Evolutionary conservation across 2,113 vertebrate species (phyloP).

Genomic region (Cacatua alba): DNA sequence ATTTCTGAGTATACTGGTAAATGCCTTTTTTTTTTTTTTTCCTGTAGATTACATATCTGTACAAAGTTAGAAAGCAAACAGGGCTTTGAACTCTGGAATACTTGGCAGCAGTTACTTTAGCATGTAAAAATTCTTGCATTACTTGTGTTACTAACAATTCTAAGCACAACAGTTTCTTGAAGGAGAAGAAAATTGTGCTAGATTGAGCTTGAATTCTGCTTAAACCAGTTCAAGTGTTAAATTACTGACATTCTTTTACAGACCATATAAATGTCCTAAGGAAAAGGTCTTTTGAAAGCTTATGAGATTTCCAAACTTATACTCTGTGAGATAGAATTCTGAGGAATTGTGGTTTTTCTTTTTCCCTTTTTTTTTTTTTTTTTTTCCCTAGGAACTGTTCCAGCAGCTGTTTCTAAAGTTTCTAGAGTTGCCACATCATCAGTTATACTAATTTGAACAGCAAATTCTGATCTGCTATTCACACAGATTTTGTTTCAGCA

Average conservation of each 20-base stretch:
- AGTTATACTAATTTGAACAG: slow-evolving; percentile 59
- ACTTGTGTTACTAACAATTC: slow-evolving; percentile 8
- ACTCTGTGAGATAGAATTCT: slow-evolving; percentile 60
- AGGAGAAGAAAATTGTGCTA: background rate
- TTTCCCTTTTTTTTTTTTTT: background rate
- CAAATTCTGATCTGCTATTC: slow-evolving; percentile 26
- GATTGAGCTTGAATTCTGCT: background rate
- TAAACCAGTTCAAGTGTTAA: slow-evolving; percentile 47
- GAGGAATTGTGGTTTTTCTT: slow-evolving; percentile 46
- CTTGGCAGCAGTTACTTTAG: slow-evolving; percentile 10
- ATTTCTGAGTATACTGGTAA: too few species aligned
- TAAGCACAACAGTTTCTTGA: slow-evolving; percentile 6
- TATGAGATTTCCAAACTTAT: slow-evolving; percentile 65
- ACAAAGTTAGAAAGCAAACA: too few species aligned
- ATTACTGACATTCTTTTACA: slow-evolving; percentile 67
- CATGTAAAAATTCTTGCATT: slow-evolving; percentile 2
- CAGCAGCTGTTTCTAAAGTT: slow-evolving; percentile 71
- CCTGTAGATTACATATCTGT: too few species aligned
- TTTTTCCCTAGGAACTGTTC: slow-evolving; percentile 47
- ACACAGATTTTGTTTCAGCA: slow-evolving; percentile 19
- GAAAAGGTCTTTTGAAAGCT: slow-evolving; percentile 64
- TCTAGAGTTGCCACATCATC: slow-evolving; percentile 77
- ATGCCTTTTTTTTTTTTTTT: too few species aligned
- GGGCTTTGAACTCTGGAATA: background rate
- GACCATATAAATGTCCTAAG: slow-evolving; percentile 70